These are phyloP conservation scores for Tholera decimalis DNA, from an alignment of 2,888 invertebrate genomes.

Conservation along the genomic window DNA sequence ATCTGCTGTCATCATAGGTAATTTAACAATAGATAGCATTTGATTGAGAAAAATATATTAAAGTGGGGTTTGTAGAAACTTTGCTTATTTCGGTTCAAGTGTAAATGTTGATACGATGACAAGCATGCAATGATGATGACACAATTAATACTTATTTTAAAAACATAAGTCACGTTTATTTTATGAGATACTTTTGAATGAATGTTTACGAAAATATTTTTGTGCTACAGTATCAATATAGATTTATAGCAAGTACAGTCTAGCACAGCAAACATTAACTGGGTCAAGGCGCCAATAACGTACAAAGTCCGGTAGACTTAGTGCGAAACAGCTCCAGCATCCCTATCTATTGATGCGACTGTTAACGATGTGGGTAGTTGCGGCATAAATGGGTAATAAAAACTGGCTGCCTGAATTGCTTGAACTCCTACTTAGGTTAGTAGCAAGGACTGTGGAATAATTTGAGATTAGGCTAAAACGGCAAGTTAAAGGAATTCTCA, in stretches of 20 bases:
- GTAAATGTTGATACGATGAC: too few species aligned
- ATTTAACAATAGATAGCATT: too few species aligned
- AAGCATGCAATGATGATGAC: too few species aligned
- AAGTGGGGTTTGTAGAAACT: too few species aligned
- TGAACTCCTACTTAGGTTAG: background rate
- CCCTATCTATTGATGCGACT: conserved; percentile 36
- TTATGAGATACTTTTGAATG: background rate
- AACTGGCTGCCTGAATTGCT: conserved; percentile 10
- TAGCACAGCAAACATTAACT: conserved; percentile 36
- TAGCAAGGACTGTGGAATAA: background rate
- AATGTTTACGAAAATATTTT: background rate
- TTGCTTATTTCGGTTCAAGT: too few species aligned
- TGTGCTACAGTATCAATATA: background rate
- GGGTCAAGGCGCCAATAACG: conserved; percentile 52
- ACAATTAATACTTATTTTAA: too few species aligned
- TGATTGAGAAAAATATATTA: too few species aligned
- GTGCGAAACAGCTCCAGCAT: conserved; percentile 32
- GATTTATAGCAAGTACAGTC: conserved; percentile 13
- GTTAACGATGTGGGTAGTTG: conserved; percentile 40
- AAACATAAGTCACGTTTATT: background rate
- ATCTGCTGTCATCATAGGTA: too few species aligned
- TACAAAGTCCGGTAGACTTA: conserved; percentile 32
- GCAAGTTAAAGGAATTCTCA: background rate
- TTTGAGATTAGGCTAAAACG: background rate
- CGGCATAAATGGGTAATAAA: conserved; percentile 38